Evolutionary conservation across 2,113 vertebrate genomes (phyloP), one percentile per base, ranked within the genome.

Genomic region (Geococcyx californianus): DNA sequence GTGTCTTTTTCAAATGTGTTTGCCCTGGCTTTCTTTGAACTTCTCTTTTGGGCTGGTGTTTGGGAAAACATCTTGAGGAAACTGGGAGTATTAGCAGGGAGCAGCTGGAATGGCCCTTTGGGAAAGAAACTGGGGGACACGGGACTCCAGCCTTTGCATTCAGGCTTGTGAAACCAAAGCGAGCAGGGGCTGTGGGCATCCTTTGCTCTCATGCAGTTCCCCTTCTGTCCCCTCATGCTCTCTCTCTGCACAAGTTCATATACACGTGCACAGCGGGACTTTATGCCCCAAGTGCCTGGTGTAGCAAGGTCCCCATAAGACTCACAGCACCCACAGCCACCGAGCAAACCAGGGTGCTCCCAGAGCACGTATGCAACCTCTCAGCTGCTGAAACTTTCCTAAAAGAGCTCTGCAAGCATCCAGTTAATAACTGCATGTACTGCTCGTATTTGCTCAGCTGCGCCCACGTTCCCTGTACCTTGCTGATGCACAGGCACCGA

Each of bases 381-480:
- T 31, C 54, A 24, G 28, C n/a, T 4, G 2, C 69, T 25, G 54
- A 47, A 16, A 31, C 47, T 16, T 16, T 54, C 49, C n/a, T 19
- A 15, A 8, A 24, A 55, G 44, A 74, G 64, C 54, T 64, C 76
- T 6, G 1, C 38, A 28, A 74, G n/a, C 59, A 19, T 9, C 70
- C 67, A 23, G 13, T 56, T 38, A 49, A 38, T 31, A 18, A 8
- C 28, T 17, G 76, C 8, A 3, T 2, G 11, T 15, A 51, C 45
- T 0, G 8, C 5, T 8, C 1, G 13, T 17, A 2, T 69, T 60
- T 78, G 80, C 66, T 64, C 44, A 55, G 55, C 88, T 85, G 84
- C 5, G 21, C 58, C 47, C 1, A 0, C 3, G 5, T 6, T 42
- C 12, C 42, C 1, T 3, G 62, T 12, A 28, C 40, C 25, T 7